phyloP scores from a whole-genome alignment of 2,888 invertebrate genomes.

The Euplagia quadripunctaria region DNA sequence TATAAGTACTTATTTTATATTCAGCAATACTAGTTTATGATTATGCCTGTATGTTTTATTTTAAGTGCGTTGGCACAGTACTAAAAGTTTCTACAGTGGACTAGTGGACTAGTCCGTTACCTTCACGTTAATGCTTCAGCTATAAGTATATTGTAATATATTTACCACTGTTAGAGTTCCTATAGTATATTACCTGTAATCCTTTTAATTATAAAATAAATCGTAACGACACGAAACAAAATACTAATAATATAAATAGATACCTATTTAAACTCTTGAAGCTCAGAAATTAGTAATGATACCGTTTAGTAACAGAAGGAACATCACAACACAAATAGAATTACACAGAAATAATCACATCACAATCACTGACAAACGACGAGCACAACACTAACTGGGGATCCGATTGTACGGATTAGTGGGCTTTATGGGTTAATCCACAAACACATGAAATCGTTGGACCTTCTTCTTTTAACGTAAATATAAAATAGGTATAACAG shows the following conservation, averaged over 20 bases:
- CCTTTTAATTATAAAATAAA: not conserved
- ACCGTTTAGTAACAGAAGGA: constrained; percentile 75
- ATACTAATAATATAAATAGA: constrained; percentile 14
- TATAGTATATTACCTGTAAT: not conserved
- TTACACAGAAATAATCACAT: constrained; percentile 78
- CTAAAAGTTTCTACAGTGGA: not conserved
- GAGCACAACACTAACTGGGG: constrained; percentile 56
- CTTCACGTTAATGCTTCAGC: constrained; percentile 4
- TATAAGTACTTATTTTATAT: too few species aligned
- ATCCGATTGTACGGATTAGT: constrained; percentile 32
- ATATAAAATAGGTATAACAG: constrained; percentile 52
- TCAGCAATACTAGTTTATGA: too few species aligned
- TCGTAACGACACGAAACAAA: not conserved
- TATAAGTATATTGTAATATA: not conserved
- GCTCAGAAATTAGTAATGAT: constrained; percentile 62
- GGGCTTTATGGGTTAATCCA: constrained; percentile 43
- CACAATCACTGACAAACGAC: constrained; percentile 61
- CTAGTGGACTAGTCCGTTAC: constrained; percentile 11
- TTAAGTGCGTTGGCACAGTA: too few species aligned
- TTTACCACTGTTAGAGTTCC: too few species aligned
- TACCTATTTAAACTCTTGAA: constrained; percentile 51
- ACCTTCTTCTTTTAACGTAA: constrained; percentile 60
- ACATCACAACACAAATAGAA: constrained; percentile 76
- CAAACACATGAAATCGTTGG: constrained; percentile 59
- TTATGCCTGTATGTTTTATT: too few species aligned